A percentile compares a stretch with the other conserved stretches of the same genome.
phyloP scores from a whole-genome alignment of 1,140 invertebrate species.

The Drosophila pachea region DNA sequence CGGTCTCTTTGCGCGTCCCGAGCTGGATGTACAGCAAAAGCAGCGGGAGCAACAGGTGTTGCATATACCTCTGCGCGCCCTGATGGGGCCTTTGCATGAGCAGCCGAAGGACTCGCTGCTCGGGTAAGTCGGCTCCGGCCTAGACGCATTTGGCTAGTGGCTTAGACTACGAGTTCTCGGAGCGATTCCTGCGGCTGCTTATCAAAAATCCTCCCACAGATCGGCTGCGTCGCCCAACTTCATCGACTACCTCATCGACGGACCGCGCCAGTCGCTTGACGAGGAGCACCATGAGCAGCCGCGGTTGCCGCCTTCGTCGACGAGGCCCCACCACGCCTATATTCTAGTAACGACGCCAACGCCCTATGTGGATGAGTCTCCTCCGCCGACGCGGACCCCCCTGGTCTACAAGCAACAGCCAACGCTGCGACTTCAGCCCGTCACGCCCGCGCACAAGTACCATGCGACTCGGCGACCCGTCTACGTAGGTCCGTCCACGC shows the following conservation, averaged over 20 bases:
- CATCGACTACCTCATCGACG: slow-evolving; percentile 72
- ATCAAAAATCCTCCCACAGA: slow-evolving; percentile 6
- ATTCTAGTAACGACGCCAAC: slow-evolving; percentile 63
- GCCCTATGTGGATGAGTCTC: slow-evolving; percentile 50
- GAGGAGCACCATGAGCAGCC: slow-evolving; percentile 52
- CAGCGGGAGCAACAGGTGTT: slow-evolving; percentile 59
- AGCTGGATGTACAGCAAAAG: slow-evolving; percentile 17
- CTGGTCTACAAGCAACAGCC: slow-evolving; percentile 59
- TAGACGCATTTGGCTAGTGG: no score
- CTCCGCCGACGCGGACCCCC: slow-evolving; percentile 40
- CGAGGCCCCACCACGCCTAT: slow-evolving; percentile 29
- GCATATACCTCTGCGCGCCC: slow-evolving; percentile 62
- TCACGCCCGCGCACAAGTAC: slow-evolving; percentile 43
- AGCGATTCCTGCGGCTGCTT: no score
- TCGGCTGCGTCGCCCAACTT: slow-evolving; percentile 57
- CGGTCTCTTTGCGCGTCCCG: slow-evolving; percentile 44
- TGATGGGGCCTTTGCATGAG: slow-evolving; percentile 56
- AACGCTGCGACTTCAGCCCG: slow-evolving; percentile 58
- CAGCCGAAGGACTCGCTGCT: slow-evolving; percentile 42
- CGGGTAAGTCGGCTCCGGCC: slow-evolving; percentile 19
- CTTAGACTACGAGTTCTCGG: no score
- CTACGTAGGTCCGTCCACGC: slow-evolving; percentile 46
- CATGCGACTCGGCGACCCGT: slow-evolving; percentile 62
- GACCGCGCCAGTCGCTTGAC: slow-evolving; percentile 67
- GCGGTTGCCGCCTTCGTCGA: slow-evolving; percentile 22